A percentile compares a stretch with the other conserved stretches of the same genome.
Evolutionary conservation across 2,888 invertebrate species (phyloP).

Genomic region (Tenthredo notha): DNA sequence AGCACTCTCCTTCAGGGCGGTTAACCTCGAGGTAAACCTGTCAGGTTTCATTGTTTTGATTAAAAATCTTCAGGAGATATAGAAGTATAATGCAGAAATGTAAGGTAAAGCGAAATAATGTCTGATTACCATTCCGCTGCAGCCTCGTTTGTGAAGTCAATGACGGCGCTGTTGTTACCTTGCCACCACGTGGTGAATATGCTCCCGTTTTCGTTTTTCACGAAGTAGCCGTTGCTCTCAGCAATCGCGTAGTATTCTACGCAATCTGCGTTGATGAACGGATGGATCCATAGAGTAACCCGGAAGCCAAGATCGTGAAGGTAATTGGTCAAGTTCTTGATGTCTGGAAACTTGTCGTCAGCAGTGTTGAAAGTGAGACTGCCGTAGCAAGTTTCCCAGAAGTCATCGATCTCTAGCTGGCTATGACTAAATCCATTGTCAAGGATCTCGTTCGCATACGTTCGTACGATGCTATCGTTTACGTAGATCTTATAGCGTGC

Average conservation of each 20-base stretch:
- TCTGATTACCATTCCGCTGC: constrained; percentile 82
- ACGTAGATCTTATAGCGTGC: constrained; percentile 87
- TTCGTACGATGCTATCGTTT: constrained; percentile 82
- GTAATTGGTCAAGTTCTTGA: constrained; percentile 82
- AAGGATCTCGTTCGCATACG: constrained; percentile 85
- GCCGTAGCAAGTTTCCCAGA: constrained; percentile 94
- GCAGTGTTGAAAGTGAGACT: constrained; percentile 86
- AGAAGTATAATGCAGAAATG: background rate
- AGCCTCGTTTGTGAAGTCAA: constrained; percentile 87
- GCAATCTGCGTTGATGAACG: constrained; percentile 90
- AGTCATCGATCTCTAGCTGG: constrained; percentile 92
- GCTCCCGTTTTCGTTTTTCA: constrained; percentile 73
- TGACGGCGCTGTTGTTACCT: constrained; percentile 80
- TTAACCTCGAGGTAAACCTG: constrained; percentile 80
- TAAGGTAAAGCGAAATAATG: background rate
- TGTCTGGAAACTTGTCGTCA: constrained; percentile 84
- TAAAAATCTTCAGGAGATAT: background rate
- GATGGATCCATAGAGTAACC: constrained; percentile 92
- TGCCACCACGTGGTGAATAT: constrained; percentile 79
- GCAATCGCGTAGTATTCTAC: constrained; percentile 82
- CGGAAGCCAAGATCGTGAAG: constrained; percentile 86
- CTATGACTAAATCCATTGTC: constrained; percentile 85
- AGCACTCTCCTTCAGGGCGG: constrained; percentile 81
- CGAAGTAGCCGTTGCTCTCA: constrained; percentile 81
- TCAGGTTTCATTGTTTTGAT: background rate